Evolutionary conservation across 2,113 vertebrate genomes (phyloP).

Genomic region (Octodon degus): DNA sequence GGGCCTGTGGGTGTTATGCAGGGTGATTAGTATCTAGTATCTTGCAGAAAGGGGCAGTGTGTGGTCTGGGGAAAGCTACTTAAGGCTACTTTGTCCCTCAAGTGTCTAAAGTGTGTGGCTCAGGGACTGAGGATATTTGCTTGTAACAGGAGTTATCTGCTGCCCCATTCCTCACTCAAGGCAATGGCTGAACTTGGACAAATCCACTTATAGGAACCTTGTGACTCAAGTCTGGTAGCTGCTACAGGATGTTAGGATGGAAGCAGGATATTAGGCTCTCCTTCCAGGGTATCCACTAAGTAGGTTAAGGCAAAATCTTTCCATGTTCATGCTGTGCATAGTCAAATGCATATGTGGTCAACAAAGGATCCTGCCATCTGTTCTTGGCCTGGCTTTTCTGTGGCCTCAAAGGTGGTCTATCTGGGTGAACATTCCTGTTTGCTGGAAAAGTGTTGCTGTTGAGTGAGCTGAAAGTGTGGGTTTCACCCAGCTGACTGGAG

Average conservation of each 20-base stretch:
- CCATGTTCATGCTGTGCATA: too few species aligned
- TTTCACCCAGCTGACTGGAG: not conserved
- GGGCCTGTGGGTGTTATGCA: not conserved
- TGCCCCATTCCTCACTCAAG: too few species aligned
- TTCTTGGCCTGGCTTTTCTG: not conserved
- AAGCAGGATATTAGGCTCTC: not conserved
- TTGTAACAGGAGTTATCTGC: not conserved
- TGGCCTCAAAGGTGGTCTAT: not conserved
- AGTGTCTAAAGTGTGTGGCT: not conserved
- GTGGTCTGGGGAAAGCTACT: not conserved
- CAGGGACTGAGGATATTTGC: not conserved
- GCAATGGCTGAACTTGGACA: not conserved
- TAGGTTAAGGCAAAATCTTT: not conserved
- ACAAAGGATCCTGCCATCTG: not conserved
- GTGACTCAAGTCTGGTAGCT: not conserved
- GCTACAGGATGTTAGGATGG: rapidly evolving
- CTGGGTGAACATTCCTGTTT: not conserved
- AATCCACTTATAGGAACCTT: not conserved
- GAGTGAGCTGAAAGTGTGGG: not conserved
- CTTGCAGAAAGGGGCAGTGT: not conserved
- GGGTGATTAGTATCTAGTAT: not conserved
- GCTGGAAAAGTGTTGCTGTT: not conserved
- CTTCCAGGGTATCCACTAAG: not conserved
- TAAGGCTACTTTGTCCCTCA: conserved; percentile 30
- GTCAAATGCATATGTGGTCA: not conserved